phyloP scores from a whole-genome alignment of 2,888 invertebrate species.

The Drosophila recens region DNA sequence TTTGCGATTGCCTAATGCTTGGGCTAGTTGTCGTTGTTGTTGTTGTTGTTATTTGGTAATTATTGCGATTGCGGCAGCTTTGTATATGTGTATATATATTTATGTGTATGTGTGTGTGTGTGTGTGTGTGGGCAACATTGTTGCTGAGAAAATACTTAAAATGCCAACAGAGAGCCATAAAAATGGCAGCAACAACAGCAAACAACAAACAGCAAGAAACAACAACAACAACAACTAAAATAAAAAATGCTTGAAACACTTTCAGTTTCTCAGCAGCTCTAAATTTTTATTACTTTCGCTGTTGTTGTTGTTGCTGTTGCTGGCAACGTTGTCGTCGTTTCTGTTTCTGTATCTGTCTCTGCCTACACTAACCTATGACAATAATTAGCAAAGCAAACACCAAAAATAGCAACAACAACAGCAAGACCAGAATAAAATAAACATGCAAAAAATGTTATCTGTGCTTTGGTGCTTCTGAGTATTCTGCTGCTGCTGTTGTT shows the following conservation, averaged over 20 bases:
- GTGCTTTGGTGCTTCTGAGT: conserved; percentile 16
- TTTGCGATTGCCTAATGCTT: conserved; percentile 56
- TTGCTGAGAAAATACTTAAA: conserved; percentile 66
- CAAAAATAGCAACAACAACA: conserved; percentile 35
- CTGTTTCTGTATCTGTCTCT: conserved; percentile 23
- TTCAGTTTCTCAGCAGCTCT: conserved; percentile 64
- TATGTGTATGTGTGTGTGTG: conserved; percentile 2
- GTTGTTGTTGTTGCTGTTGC: conserved; percentile 12
- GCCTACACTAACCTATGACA: conserved; percentile 83
- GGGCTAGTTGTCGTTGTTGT: conserved; percentile 21
- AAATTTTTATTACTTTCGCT: conserved; percentile 64
- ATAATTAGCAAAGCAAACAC: conserved; percentile 76
- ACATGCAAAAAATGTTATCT: conserved; percentile 37
- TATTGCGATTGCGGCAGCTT: conserved; percentile 43
- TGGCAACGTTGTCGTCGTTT: not conserved
- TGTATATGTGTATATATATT: not conserved
- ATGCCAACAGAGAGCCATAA: conserved; percentile 64
- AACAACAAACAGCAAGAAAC: conserved; percentile 14
- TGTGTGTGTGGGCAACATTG: conserved; percentile 58
- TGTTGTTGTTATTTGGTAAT: conserved; percentile 37
- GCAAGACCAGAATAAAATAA: conserved; percentile 38
- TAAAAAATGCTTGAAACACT: conserved; percentile 53
- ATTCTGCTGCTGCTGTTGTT: conserved; percentile 9
- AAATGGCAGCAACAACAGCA: conserved; percentile 51
- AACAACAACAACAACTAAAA: conserved; percentile 21